A percentile compares a stretch with the other conserved stretches of the same genome.
phyloP scores from a whole-genome alignment of 2,113 vertebrate species.

The Rhodinocichla rosea region DNA sequence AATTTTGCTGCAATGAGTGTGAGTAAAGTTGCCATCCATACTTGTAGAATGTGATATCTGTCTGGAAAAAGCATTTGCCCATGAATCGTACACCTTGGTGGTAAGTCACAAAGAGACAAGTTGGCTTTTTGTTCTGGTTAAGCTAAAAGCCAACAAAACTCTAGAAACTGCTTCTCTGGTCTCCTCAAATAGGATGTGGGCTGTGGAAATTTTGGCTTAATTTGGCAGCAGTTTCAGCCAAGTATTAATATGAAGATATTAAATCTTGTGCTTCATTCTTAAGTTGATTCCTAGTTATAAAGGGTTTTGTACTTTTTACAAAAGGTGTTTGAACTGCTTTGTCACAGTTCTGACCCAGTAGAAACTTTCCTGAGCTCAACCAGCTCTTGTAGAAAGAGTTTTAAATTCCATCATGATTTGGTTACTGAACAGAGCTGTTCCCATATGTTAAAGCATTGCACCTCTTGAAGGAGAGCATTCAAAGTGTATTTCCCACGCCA shows the following conservation, averaged over 20 bases:
- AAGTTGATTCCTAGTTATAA: not conserved
- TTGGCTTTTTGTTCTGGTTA: not conserved
- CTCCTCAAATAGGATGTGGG: not conserved
- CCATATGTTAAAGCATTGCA: not conserved
- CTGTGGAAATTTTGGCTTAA: not conserved
- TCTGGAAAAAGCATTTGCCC: not conserved
- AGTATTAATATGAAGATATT: not conserved
- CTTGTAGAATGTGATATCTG: not conserved
- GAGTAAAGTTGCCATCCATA: not conserved
- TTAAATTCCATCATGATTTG: not conserved
- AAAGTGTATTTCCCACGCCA: not conserved
- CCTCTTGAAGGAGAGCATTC: not conserved
- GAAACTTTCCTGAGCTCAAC: not conserved
- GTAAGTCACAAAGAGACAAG: not conserved
- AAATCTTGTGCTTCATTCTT: not conserved
- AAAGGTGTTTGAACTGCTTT: not conserved
- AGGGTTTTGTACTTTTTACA: not conserved
- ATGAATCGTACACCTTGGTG: not conserved
- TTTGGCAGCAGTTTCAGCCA: not conserved
- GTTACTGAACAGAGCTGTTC: not conserved
- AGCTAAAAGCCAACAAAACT: not conserved
- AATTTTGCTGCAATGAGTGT: not conserved
- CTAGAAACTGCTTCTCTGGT: not conserved
- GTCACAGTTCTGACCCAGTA: not conserved
- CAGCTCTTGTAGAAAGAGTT: not conserved